Percentiles rank a stretch among this genome's conserved stretches.
These are phyloP conservation scores for Lanius ludovicianus DNA, from an alignment of 2,113 vertebrate species.

Conservation along the genomic window DNA sequence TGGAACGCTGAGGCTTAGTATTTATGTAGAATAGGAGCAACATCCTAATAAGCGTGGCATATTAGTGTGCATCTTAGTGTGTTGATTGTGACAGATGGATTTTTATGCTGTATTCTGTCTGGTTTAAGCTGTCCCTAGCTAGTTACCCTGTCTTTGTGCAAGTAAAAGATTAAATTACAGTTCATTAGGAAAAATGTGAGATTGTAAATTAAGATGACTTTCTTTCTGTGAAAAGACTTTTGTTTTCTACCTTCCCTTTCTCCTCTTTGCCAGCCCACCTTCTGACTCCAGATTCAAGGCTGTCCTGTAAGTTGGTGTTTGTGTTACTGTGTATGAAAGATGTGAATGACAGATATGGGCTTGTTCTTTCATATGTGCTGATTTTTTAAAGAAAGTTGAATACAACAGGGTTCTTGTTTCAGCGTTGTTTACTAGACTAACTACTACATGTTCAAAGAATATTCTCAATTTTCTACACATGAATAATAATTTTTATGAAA, in stretches of 20 bases:
- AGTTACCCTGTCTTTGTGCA: background rate
- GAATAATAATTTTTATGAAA: background rate
- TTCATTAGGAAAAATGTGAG: background rate
- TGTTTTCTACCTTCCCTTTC: background rate
- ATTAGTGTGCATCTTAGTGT: background rate
- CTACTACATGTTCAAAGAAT: background rate
- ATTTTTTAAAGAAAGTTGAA: background rate
- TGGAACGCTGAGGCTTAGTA: background rate
- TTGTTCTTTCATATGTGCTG: background rate
- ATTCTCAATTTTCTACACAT: background rate
- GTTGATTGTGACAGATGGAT: background rate
- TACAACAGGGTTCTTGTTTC: background rate
- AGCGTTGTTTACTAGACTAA: background rate
- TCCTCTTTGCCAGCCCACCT: background rate
- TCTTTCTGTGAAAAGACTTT: background rate
- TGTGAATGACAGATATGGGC: background rate
- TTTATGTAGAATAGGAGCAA: background rate
- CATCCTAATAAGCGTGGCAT: background rate
- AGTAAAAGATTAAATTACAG: background rate
- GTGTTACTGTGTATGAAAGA: background rate
- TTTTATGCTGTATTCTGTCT: background rate
- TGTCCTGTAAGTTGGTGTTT: background rate
- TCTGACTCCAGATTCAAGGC: background rate
- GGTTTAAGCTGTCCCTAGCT: background rate
- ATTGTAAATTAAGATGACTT: background rate